A percentile compares a stretch with the other conserved stretches of the same genome.
Conservation (phyloP, 2,797 vertebrate species). For the Alexandromys oeconomus region DNA sequence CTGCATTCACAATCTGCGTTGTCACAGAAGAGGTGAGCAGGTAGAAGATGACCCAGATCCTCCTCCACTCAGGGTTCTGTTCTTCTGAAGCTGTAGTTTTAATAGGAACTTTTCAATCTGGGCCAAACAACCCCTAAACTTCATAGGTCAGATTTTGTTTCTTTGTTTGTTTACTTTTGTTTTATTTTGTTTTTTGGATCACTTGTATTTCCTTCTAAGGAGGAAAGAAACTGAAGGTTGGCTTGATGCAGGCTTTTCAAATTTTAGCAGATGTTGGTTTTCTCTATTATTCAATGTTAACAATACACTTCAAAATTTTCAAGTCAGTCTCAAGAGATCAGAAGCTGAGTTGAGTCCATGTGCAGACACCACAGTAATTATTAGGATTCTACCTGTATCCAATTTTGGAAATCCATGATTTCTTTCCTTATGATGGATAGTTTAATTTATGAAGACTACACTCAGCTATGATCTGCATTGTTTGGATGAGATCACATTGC, state of each 20-base stretch:
- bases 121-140: not conserved
- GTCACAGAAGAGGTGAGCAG: not conserved
- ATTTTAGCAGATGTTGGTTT: not conserved
- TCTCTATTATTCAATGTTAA: not conserved
- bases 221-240: slow-evolving; percentile 7
- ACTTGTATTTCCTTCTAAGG: slow-evolving; percentile 19
- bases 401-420: slow-evolving; percentile 24
- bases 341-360: not conserved
- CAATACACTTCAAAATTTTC: not conserved
- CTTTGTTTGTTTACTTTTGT: not conserved
- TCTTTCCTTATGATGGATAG: not conserved
- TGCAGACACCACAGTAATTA: not conserved
- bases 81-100: not conserved
- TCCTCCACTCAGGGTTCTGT: not conserved
- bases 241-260: not conserved
- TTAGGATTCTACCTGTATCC: not conserved
- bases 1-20: not conserved
- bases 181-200: not conserved
- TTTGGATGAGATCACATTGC: slow-evolving; percentile 43
- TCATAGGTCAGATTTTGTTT: not conserved
- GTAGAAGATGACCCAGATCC: not conserved
- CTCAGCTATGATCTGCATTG: not conserved
- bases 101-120: not conserved
- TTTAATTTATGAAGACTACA: not conserved
- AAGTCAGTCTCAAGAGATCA: not conserved